Percentiles rank a stretch among this genome's conserved stretches.
Evolutionary conservation across 2,797 vertebrate species (phyloP).

Genomic region (Nannoperca obscura): DNA sequence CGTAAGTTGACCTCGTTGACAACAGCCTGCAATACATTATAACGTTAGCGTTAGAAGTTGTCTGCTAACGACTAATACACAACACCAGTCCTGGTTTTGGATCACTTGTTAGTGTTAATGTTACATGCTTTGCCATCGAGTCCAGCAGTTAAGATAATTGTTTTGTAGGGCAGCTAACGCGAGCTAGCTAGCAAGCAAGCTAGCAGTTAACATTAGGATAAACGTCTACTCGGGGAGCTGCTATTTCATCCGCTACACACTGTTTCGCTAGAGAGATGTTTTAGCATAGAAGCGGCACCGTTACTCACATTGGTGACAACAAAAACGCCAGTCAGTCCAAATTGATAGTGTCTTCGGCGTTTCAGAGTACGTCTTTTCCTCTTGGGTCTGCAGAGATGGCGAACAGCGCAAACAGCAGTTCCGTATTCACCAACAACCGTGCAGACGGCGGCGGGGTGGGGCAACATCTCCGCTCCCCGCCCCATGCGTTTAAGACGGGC

Average conservation of each 20-base stretch:
- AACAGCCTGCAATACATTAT: neutral
- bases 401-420: slow-evolving; percentile 59
- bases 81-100: neutral
- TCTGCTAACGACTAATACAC: neutral
- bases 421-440: slow-evolving; percentile 62
- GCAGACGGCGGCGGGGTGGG: slow-evolving; percentile 28
- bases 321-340: slow-evolving; percentile 28
- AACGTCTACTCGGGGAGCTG: neutral
- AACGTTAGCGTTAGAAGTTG: neutral
- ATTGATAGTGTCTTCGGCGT: slow-evolving; percentile 24
- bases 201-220: slow-evolving; percentile 6
- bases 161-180: slow-evolving; percentile 46
- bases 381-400: slow-evolving; percentile 42
- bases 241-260: neutral
- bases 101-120: neutral
- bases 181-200: slow-evolving; percentile 34
- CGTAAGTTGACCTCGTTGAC: neutral
- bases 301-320: slow-evolving; percentile 71
- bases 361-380: slow-evolving; percentile 18
- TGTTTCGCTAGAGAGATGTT: neutral
- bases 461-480: slow-evolving; percentile 23
- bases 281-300: neutral
- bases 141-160: neutral
- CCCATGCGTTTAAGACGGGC: neutral
- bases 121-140: neutral